Conservation (phyloP, 2,797 vertebrate species). For the Picus viridis region DNA sequence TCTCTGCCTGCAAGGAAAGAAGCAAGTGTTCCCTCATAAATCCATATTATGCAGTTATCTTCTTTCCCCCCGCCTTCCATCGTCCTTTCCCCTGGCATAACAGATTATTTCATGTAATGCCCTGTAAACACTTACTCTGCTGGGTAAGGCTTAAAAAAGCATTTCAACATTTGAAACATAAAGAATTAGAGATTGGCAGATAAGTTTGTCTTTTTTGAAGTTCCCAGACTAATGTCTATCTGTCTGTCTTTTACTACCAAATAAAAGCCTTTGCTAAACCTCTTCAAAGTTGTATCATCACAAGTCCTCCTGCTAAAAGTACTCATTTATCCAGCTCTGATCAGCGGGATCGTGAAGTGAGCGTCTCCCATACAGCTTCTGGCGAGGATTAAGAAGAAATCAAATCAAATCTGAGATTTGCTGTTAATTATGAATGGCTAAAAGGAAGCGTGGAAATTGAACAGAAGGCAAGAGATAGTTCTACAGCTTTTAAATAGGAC, state of each 20-base stretch:
- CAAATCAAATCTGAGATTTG: conserved; percentile 34
- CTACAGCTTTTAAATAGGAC: not conserved
- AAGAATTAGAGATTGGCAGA: not conserved
- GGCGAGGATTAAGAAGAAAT: conserved; percentile 39
- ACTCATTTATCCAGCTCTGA: conserved; percentile 38
- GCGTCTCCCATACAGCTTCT: not conserved
- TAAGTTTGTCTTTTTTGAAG: conserved; percentile 11
- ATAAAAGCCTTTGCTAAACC: conserved; percentile 35
- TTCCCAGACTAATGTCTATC: not conserved
- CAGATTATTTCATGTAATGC: conserved; percentile 15
- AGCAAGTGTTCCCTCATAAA: not conserved
- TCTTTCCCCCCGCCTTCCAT: not conserved
- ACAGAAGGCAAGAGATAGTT: not conserved
- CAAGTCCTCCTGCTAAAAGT: not conserved
- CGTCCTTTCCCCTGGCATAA: not conserved
- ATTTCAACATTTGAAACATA: conserved; percentile 4
- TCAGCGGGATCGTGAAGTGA: conserved; percentile 12
- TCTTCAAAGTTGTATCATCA: conserved; percentile 7
- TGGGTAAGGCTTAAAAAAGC: not conserved
- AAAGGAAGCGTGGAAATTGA: conserved; percentile 32
- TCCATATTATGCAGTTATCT: not conserved
- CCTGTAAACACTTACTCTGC: conserved; percentile 28
- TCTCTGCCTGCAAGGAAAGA: not conserved
- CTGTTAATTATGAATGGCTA: conserved; percentile 39
- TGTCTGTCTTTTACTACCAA: conserved; percentile 24